Base-by-base conservation (phyloP, 2,888 invertebrate genomes). In the Drosophila recens region DNA sequence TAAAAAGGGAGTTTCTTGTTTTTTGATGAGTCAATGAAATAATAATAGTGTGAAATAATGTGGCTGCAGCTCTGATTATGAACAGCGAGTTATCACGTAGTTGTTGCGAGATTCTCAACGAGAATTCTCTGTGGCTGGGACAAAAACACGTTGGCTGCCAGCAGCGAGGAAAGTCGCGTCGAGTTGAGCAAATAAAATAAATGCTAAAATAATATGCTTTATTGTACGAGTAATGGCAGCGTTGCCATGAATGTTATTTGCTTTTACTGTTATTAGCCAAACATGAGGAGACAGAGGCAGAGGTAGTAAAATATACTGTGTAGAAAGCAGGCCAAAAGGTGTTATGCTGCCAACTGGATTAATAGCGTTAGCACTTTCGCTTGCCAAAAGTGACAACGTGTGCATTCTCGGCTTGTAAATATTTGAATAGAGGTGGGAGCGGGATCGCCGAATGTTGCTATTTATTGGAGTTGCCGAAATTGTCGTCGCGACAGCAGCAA, bases 161-260 rank as follows among this genome's bases (percentile, higher is more conserved):
- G 49, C 17, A 54, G 20, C 33, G 34, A 63, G 58, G 17, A 3
- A n/a, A 45, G 10, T 10, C 10, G 11, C 6, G 13, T 34, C 43
- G 54, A 67, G 67, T 49, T 62, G 58, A 46, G 53, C 52, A 72
- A 67, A 67, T 77, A 64, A 81, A 82, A 80, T 63, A 82, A 82
- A 81, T 80, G 82, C 63, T 78, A 53, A 70, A 82, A 80, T 80
- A 80, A 81, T 81, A 75, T 82, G 68, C 75, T 80, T 78, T 82
- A 78, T 82, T 74, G 74, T 76, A 69, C 27, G 58, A 51, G 57
- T 48, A 42, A 38, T 48, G 57, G 51, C 27, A 65, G 56, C 61
- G 67, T 72, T 69, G 66, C 58, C 76, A 74, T 72, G 67, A 53
- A 75, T 80, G 72, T 66, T 67, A 54, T 72, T 77, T 67, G 45